Base-by-base conservation (phyloP, 1,140 invertebrate genomes). In the Cyclargus thomasi region DNA sequence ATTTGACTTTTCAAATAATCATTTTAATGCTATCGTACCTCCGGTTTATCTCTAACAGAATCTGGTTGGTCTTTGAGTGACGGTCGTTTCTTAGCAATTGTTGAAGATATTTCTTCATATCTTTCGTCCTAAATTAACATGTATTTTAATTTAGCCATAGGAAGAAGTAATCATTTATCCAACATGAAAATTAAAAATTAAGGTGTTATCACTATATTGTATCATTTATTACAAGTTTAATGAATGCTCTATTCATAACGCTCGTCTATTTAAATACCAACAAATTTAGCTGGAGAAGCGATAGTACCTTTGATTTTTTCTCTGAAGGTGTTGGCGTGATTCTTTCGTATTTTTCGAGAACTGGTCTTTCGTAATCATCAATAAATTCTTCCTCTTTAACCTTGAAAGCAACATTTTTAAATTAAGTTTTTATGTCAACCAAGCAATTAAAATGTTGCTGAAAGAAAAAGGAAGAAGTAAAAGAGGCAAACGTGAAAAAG, bases 301-400 rank as follows among this genome's bases (percentile, higher is more conserved):
- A 29, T 29, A 29, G 73, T 90, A 86, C 86, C 86, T 91, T 89
- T 72, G 85, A 87, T 81, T 86, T 90, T 87, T 90, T 91, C 73
- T 90, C 86, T 67, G 75, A 67, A 16, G 89, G 88, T 76, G 89
- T 91, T 21, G 90, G 89, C 76, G 89, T 80, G 36, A 92, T 88
- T 80, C 91, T 92, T 69, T 92, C 91, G 74, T 92, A 93, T 86
- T 94, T 94, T 79, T 94, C 94, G n/a, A 94, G 90, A 10, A 94
- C 93, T 3, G 94, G 86, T 70, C 93, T 92, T 68, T 94, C 93
- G 75, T 94, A 94, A 84, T 94, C 93, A 35, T 89, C 86, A 72
- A 89, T 72, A 76, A 89, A 88, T 69, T 90, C 83, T 70, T 83
- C 90, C 69, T 92, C 91, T 23, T 91, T 91, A 67, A 94, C 93